Base-by-base conservation (phyloP, 2,888 invertebrate species). In the Trichopria drosophilae region DNA sequence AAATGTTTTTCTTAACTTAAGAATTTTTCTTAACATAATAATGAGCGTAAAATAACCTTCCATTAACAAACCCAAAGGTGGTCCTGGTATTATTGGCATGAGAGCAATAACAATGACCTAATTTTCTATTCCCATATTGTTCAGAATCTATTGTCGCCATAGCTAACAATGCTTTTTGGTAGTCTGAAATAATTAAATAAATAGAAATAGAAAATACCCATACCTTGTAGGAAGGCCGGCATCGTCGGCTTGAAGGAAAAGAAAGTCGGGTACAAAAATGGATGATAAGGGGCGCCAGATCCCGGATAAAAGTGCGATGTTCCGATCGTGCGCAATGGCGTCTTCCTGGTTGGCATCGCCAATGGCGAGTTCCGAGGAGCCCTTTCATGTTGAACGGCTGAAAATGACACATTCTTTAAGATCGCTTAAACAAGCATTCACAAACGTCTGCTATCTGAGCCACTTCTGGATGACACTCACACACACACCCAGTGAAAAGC, bases 301-400 rank as follows among this genome's bases (percentile, higher is more conserved):
- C n/a, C n/a, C n/a, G n/a, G n/a, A n/a, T n/a, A n/a, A n/a, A n/a
- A n/a, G n/a, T n/a, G n/a, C n/a, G n/a, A n/a, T n/a, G n/a, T n/a
- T 9, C 26, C n/a, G 26, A 26, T n/a, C 22, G 46, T 43, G n/a
- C 47, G 26, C 46, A 47, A 13, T 2, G 32, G 19, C 12, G 18
- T 37, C 12, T 51, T 45, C 45, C 41, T 45, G 34, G 35, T 40
- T 19, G 41, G 39, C 31, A 49, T 41, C 34, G 55, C 37, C 4
- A 26, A 26, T n/a, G n/a, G 26, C 26, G 26, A 10, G 46, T 75
- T 79, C 34, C 93, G 80, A 0, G 93, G 91, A 7, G 93, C 91
- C 56, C 93, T 79, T 76, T 93, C 93, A 74, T 93, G 92, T 71
- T 93, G 93, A 15, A 93, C 93, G 51, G 93, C 93, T 93, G 81